phyloP scores from a whole-genome alignment of 1,140 invertebrate species.

The Brachionus asplanchnoidis region DNA sequence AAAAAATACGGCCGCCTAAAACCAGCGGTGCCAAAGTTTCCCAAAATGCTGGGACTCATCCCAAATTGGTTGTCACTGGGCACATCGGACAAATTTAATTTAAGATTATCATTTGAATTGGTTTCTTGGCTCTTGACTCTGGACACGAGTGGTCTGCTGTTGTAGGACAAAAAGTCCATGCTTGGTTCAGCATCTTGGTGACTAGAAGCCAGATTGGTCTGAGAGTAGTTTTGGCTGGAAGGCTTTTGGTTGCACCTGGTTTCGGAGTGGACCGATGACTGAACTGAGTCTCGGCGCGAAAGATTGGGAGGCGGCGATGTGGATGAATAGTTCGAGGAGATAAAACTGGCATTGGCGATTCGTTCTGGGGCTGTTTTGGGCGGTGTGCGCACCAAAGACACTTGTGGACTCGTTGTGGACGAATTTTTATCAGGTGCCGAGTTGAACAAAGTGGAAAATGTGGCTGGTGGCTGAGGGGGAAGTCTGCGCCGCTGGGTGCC shows the following conservation, averaged over 20 bases:
- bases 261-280: not conserved
- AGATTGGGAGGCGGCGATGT: not conserved
- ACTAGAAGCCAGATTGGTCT: not conserved
- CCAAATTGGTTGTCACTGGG: not conserved
- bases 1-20: not conserved
- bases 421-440: not conserved
- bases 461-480: not conserved
- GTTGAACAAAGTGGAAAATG: not conserved
- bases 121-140: not conserved
- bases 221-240: not conserved
- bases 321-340: not conserved
- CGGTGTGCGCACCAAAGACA: not conserved
- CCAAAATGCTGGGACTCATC: not conserved
- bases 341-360: not conserved
- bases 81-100: not conserved
- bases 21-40: not conserved
- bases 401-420: not conserved
- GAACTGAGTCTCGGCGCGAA: not conserved
- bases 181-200: not conserved
- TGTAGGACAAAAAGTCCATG: conserved; percentile 2
- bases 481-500: not conserved
- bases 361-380: not conserved
- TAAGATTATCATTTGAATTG: not conserved
- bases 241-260: not conserved
- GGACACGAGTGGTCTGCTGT: not conserved